Percentiles rank a stretch among this genome's conserved stretches.
phyloP scores from a whole-genome alignment of 2,113 vertebrate species.

The Hippocampus mohnikei region DNA sequence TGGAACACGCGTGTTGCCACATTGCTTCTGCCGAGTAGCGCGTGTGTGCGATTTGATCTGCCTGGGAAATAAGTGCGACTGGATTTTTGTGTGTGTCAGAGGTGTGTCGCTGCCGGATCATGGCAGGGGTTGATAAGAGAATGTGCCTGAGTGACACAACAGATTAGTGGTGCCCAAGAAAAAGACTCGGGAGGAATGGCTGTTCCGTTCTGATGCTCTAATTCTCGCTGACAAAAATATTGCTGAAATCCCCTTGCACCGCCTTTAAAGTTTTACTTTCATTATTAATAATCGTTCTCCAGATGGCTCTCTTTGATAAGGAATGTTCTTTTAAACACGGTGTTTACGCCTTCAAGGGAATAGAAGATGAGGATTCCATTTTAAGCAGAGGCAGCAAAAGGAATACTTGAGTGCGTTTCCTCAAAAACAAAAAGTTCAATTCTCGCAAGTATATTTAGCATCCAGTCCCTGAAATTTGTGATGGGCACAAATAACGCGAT shows the following conservation, averaged over 20 bases:
- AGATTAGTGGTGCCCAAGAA: conserved; percentile 59
- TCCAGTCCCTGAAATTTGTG: conserved; percentile 11
- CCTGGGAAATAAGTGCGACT: conserved; percentile 10
- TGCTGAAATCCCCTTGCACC: conserved; percentile 26
- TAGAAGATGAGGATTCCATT: background rate
- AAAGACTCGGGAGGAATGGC: conserved; percentile 25
- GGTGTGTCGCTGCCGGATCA: conserved; percentile 56
- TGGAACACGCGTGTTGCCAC: background rate
- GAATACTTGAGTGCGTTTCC: background rate
- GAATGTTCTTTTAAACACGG: conserved; percentile 5
- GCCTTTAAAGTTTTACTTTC: conserved; percentile 19
- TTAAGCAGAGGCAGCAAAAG: background rate
- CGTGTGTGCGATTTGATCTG: too few relatives aligned
- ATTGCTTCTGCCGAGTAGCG: background rate
- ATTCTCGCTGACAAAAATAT: conserved; percentile 39
- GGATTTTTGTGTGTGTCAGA: conserved; percentile 17
- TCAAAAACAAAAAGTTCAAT: background rate
- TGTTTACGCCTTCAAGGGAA: conserved; percentile 4
- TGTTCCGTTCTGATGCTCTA: conserved; percentile 29
- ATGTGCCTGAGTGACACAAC: conserved; percentile 57
- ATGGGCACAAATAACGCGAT: conserved; percentile 16
- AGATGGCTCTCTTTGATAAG: conserved; percentile 4
- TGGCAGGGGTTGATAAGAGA: conserved; percentile 62
- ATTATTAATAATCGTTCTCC: conserved; percentile 23
- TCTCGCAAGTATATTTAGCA: background rate